These are phyloP conservation scores for Thalassarche chlororhynchos DNA, from an alignment of 2,113 vertebrate species.

Conservation along the genomic window DNA sequence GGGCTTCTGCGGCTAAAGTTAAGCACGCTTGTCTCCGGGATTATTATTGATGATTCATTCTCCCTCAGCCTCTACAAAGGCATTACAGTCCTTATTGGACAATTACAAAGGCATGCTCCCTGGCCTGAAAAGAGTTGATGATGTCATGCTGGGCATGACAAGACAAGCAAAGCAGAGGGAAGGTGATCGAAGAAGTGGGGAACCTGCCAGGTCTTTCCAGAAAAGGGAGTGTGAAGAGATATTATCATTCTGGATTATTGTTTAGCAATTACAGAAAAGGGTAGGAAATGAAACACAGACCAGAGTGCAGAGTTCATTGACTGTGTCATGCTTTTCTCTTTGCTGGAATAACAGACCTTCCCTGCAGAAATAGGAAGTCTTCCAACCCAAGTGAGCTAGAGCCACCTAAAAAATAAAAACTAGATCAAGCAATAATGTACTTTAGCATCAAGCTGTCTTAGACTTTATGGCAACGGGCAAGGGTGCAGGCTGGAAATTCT, in stretches of 20 bases:
- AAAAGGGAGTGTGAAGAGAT: background rate
- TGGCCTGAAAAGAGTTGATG: background rate
- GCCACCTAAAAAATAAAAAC: background rate
- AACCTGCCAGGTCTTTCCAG: constrained; percentile 30
- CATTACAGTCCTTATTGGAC: rapidly evolving
- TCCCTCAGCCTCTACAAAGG: background rate
- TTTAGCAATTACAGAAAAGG: background rate
- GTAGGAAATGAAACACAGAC: background rate
- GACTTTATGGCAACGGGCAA: background rate
- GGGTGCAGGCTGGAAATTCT: background rate
- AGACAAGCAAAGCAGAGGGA: background rate
- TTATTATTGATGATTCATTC: background rate
- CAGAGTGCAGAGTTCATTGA: background rate
- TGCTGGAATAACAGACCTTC: background rate
- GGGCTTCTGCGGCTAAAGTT: background rate
- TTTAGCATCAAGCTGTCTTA: background rate
- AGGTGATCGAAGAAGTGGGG: constrained; percentile 8
- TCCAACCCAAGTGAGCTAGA: background rate
- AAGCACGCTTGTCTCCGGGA: background rate
- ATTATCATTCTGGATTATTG: background rate
- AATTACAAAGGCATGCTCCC: background rate
- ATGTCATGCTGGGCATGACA: background rate
- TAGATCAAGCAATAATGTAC: background rate
- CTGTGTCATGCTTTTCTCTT: background rate
- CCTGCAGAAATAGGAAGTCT: background rate